A percentile compares a stretch with the other conserved stretches of the same genome.
These are phyloP conservation scores for Eueremaeus valkanovi DNA, from an alignment of 2,888 invertebrate genomes.

Conservation along the genomic window DNA sequence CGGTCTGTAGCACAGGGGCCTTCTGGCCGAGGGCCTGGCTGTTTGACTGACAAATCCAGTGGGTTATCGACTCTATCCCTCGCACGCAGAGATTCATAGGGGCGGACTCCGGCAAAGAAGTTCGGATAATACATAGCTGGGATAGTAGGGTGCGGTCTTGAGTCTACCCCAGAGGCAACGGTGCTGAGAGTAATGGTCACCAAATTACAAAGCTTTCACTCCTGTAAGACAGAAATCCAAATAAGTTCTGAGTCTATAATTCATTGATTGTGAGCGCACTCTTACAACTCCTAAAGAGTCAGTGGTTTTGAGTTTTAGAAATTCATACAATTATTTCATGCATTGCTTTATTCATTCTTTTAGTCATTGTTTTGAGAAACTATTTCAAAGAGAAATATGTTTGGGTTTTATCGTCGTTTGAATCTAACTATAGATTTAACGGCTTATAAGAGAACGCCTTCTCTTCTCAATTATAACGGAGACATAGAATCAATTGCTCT, in stretches of 20 bases:
- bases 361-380: too few species aligned
- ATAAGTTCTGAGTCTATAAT: neutral
- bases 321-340: too few species aligned
- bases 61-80: conserved; percentile 14
- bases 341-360: too few species aligned
- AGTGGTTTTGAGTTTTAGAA: too few species aligned
- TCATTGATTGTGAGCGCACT: neutral
- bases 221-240: neutral
- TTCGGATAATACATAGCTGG: conserved; percentile 26
- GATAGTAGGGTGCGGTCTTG: neutral
- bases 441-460: too few species aligned
- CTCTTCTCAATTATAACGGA: too few species aligned
- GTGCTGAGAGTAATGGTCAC: neutral
- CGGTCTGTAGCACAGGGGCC: neutral
- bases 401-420: too few species aligned
- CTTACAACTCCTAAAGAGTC: too few species aligned
- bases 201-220: conserved; percentile 18
- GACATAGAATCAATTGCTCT: too few species aligned
- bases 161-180: neutral
- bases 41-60: conserved; percentile 1
- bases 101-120: conserved; percentile 16
- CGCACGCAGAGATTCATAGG: neutral
- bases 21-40: neutral
- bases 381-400: too few species aligned
- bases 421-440: too few species aligned